A percentile compares a stretch with the other conserved stretches of the same genome.
Evolutionary conservation across 2,888 invertebrate genomes (phyloP).

Genomic region (Lasioglossum marginatum): DNA sequence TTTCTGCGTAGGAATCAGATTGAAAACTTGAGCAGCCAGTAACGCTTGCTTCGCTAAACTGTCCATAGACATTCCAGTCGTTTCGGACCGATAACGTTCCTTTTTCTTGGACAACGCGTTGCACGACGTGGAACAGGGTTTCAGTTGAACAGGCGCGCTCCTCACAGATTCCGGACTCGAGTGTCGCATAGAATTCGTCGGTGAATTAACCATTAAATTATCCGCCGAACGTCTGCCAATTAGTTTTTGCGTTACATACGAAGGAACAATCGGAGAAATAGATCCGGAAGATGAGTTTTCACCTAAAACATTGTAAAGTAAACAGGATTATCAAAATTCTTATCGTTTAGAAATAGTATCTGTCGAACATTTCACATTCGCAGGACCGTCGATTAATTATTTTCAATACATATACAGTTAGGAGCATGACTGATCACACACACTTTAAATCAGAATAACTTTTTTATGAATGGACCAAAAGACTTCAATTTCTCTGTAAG

Average conservation of each 20-base stretch:
- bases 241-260: constrained; percentile 76
- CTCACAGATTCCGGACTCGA: constrained; percentile 83
- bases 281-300: constrained; percentile 81
- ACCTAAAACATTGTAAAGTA: constrained; percentile 70
- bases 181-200: constrained; percentile 80
- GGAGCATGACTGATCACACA: no score
- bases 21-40: constrained; percentile 92
- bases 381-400: neutral
- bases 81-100: constrained; percentile 72
- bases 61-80: constrained; percentile 86
- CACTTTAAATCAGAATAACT: no score
- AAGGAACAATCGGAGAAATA: constrained; percentile 78
- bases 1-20: constrained; percentile 93
- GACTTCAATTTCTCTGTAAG: no score
- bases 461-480: no score
- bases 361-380: constrained; percentile 20
- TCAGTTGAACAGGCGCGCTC: constrained; percentile 80
- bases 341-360: constrained; percentile 9
- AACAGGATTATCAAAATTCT: constrained; percentile 25
- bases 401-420: neutral
- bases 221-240: constrained; percentile 82
- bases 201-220: constrained; percentile 80
- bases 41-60: constrained; percentile 90
- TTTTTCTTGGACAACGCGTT: constrained; percentile 78
- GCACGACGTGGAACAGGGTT: constrained; percentile 81